Percentiles rank a stretch among this genome's conserved stretches.
These are phyloP conservation scores for Dexiosoma caninum DNA, from an alignment of 2,888 invertebrate genomes.

Conservation along the genomic window DNA sequence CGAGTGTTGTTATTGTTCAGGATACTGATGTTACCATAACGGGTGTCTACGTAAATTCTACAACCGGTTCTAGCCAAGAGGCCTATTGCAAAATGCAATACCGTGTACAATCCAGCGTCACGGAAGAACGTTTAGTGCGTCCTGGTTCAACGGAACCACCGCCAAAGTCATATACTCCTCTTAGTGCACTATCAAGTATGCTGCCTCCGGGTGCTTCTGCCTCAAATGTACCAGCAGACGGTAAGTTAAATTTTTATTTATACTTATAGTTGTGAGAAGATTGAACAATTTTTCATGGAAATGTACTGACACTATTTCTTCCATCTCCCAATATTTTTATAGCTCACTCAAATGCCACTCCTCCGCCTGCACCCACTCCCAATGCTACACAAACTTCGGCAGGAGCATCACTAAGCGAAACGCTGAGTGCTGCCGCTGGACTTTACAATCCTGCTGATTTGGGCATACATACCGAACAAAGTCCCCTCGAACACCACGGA, in stretches of 20 bases:
- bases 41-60: constrained; percentile 88
- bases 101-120: constrained; percentile 91
- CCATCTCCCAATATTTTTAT: neutral
- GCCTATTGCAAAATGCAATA: constrained; percentile 94
- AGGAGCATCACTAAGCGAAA: constrained; percentile 67
- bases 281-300: no score
- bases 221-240: constrained; percentile 64
- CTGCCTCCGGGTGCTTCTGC: constrained; percentile 86
- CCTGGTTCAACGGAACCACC: constrained; percentile 77
- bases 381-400: constrained; percentile 65
- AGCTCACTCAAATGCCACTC: constrained; percentile 65
- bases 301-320: no score
- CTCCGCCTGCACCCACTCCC: constrained; percentile 65
- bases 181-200: constrained; percentile 91
- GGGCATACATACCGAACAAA: constrained; percentile 72
- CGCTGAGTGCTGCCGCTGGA: constrained; percentile 70
- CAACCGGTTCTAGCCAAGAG: constrained; percentile 86
- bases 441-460: constrained; percentile 74
- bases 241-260: constrained; percentile 37
- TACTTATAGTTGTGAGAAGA: no score
- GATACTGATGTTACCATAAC: constrained; percentile 93
- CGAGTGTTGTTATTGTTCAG: constrained; percentile 87
- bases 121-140: constrained; percentile 89
- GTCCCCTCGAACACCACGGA: constrained; percentile 72
- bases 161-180: constrained; percentile 87